These are phyloP conservation scores for Galemys pyrenaicus DNA, from an alignment of 2,113 vertebrate genomes.

Conservation along the genomic window DNA sequence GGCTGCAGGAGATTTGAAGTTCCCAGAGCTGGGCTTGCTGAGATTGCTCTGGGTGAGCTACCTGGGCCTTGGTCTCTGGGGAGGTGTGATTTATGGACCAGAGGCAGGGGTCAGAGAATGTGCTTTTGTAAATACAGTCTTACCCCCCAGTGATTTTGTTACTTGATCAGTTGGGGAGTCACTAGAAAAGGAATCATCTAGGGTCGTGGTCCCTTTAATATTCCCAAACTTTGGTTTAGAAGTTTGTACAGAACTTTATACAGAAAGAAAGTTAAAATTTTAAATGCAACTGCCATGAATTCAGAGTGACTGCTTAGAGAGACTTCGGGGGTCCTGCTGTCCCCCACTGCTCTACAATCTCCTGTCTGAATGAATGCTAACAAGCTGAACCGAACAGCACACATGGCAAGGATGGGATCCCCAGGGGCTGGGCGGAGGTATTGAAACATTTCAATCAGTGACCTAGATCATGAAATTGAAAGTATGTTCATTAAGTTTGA, in stretches of 20 bases:
- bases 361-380: neutral
- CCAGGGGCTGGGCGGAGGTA: neutral
- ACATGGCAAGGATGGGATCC: neutral
- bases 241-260: neutral
- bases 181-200: neutral
- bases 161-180: neutral
- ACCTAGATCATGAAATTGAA: neutral
- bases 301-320: neutral
- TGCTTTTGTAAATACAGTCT: neutral
- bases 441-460: neutral
- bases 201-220: neutral
- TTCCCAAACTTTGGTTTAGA: conserved; percentile 7
- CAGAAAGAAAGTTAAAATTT: neutral
- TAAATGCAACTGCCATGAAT: neutral
- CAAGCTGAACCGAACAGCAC: neutral
- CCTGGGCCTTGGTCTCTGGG: neutral
- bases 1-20: neutral
- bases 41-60: neutral
- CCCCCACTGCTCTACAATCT: neutral
- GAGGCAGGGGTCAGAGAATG: neutral
- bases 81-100: neutral
- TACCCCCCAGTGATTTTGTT: neutral
- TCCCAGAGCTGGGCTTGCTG: neutral
- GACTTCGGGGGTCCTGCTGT: neutral
- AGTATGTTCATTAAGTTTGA: neutral